A percentile compares a stretch with the other conserved stretches of the same genome.
Evolutionary conservation across 2,797 vertebrate genomes (phyloP).

Genomic region (Holocentrus rufus): DNA sequence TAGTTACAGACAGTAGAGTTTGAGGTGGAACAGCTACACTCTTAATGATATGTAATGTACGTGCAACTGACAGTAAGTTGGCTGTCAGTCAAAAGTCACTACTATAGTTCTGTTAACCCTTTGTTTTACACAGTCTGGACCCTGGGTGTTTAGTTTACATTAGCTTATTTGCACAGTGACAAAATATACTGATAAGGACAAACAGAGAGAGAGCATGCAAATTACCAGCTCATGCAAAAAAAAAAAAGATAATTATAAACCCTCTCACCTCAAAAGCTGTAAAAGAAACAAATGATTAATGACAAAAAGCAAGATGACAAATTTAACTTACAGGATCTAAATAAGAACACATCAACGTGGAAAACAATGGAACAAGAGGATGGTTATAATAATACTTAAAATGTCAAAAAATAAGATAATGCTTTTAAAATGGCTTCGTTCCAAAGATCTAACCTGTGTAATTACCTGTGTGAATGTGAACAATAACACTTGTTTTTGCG

Average conservation of each 20-base stretch:
- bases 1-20: no score
- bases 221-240: neutral
- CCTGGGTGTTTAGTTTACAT: neutral
- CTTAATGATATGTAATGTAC: neutral
- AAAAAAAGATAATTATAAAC: neutral
- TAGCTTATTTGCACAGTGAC: constrained; percentile 1
- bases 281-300: neutral
- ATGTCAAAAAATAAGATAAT: no score
- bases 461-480: neutral
- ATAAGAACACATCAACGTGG: neutral
- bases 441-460: neutral
- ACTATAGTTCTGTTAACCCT: neutral
- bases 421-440: neutral
- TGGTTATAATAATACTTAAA: no score
- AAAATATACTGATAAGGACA: constrained; percentile 20
- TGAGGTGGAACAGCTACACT: neutral
- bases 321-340: neutral
- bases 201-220: constrained; percentile 8
- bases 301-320: neutral
- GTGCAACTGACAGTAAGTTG: no score
- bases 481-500: no score
- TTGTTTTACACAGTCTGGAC: neutral
- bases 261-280: neutral
- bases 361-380: neutral
- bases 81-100: no score